A percentile compares a stretch with the other conserved stretches of the same genome.
Conservation (phyloP, 2,797 vertebrate species). For the Micropoecilia bifurca region DNA sequence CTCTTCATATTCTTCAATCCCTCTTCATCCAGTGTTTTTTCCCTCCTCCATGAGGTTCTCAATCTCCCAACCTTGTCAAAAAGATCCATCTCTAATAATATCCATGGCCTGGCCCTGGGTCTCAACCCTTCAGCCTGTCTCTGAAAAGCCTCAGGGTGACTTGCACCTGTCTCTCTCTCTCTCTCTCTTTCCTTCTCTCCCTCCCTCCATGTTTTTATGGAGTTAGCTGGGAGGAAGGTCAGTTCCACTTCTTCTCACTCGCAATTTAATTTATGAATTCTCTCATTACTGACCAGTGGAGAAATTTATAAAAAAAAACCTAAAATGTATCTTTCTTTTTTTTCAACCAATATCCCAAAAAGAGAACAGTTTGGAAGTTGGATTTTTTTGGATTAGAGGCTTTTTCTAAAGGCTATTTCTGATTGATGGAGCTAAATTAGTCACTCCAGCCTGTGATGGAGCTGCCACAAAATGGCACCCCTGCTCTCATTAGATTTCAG, state of each 20-base stretch:
- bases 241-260: conserved; percentile 26
- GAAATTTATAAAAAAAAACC: conserved; percentile 13
- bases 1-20: conserved; percentile 19
- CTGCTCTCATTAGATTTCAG: too few relatives aligned
- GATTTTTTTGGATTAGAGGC: conserved; percentile 25
- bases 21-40: background rate
- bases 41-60: conserved; percentile 25
- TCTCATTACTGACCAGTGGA: conserved; percentile 17
- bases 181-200: conserved; percentile 13
- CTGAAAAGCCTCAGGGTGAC: conserved; percentile 41
- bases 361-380: conserved; percentile 22
- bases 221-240: conserved; percentile 7
- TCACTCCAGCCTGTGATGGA: too few relatives aligned
- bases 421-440: too few relatives aligned
- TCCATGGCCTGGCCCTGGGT: conserved; percentile 29
- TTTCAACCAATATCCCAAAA: conserved; percentile 2
- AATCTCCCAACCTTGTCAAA: conserved; percentile 30
- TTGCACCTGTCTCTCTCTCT: conserved; percentile 29
- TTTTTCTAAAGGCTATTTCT: too few relatives aligned
- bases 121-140: conserved; percentile 46
- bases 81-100: conserved; percentile 63
- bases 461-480: too few relatives aligned
- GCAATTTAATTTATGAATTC: conserved; percentile 7
- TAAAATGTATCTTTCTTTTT: background rate
- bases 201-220: background rate